A percentile compares a stretch with the other conserved stretches of the same genome.
These are phyloP conservation scores for Crotalus helleri DNA, from an alignment of 2,113 vertebrate species.

Conservation along the genomic window DNA sequence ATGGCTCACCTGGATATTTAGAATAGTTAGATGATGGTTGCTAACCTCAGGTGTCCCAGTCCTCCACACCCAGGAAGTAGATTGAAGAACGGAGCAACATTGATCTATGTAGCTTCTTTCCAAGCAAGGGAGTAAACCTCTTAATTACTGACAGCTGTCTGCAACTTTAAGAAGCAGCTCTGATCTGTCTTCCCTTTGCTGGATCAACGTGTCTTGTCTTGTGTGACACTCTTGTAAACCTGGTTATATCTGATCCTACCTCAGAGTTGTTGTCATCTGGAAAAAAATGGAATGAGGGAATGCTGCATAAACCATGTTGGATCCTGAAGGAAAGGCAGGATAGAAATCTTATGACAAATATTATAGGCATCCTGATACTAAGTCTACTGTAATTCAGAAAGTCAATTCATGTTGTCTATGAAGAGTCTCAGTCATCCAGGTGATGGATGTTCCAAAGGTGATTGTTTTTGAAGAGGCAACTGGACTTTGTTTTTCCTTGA, in stretches of 20 bases:
- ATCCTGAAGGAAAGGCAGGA: not conserved
- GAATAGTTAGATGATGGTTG: not conserved
- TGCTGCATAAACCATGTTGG: not conserved
- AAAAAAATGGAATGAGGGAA: not conserved
- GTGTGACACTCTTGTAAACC: not conserved
- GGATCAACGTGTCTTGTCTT: not conserved
- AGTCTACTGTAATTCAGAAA: not conserved
- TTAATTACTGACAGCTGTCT: not conserved
- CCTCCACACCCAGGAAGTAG: not conserved
- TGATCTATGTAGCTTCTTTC: not conserved
- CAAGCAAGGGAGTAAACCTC: not conserved
- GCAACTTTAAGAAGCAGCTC: not conserved
- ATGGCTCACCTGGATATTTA: not conserved
- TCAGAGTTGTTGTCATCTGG: not conserved
- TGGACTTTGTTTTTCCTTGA: too few species aligned
- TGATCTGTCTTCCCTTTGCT: not conserved
- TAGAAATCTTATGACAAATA: not conserved
- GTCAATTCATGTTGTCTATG: not conserved
- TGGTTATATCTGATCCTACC: not conserved
- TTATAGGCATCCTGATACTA: not conserved
- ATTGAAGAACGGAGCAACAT: not conserved
- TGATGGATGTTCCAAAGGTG: not conserved
- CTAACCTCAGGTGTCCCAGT: not conserved
- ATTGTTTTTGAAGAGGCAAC: not conserved
- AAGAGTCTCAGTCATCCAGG: not conserved